Base-by-base conservation (phyloP, 1,140 invertebrate species). In the Drosophila setifemur region DNA sequence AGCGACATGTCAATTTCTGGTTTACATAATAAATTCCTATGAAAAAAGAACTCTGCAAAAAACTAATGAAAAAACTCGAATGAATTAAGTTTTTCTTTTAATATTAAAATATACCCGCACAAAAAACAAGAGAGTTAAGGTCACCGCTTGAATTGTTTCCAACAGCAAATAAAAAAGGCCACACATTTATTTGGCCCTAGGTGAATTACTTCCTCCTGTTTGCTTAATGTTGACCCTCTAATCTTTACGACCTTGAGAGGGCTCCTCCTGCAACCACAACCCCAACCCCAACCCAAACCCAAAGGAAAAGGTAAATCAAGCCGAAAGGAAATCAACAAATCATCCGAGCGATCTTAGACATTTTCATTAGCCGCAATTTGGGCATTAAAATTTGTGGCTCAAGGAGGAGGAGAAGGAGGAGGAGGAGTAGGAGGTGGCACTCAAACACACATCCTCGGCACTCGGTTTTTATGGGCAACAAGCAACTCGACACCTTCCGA, bases 281-380 rank as follows among this genome's bases (percentile, higher is more conserved):
- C n/a, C n/a, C n/a, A 26, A 35, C 35, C 11, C 29, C 33, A 6
- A 7, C 33, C 4, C 11, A 4, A 11, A 14, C 31, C 4, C 11
- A 14, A 35, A 2, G 12, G 14, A 8, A 6, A 6, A 16, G 9
- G n/a, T 9, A 25, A 4, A n/a, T n/a, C n/a, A n/a, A 23, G 16
- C 3, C 23, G 19, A 16, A 4, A 12, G 42, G 18, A 49, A 64
- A 64, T 64, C 42, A 39, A 64, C 61, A 64, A 64, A 64, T 64
- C 61, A 64, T 64, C 57, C 23, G 21, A 61, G 28, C 52, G 42
- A 55, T 64, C 47, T 64, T 64, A 29, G 43, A 49, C 61, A 49
- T 49, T 64, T 64, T 64, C 57, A 64, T 64, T 64, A 64, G 61
- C 61, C 57, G 9, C 61, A 64, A 64, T 64, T 64, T 33, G 61